Conservation (phyloP, 2,113 vertebrate genomes). For the Glareola pratincola region DNA sequence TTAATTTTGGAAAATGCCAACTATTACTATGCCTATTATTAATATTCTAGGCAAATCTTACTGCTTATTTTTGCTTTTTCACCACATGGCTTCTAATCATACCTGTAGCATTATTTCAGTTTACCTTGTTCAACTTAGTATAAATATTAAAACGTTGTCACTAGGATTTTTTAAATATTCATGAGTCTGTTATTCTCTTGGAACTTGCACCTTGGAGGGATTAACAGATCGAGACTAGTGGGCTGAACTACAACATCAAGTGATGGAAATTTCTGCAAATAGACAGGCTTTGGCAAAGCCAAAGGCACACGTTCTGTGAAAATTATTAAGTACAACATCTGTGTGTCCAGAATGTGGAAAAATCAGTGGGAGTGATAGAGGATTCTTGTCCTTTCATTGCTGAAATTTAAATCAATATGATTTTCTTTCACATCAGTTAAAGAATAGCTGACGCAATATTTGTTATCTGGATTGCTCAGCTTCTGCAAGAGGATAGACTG, state of each 20-base stretch:
- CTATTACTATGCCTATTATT: not conserved
- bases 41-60: not conserved
- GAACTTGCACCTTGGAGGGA: not conserved
- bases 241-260: not conserved
- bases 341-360: not conserved
- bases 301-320: not conserved
- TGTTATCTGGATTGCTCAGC: not conserved
- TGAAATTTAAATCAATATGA: not conserved
- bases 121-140: not conserved
- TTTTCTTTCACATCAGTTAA: not conserved
- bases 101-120: not conserved
- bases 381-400: not conserved
- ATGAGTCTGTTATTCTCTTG: not conserved
- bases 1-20: not conserved
- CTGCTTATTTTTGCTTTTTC: not conserved
- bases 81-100: not conserved
- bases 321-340: not conserved
- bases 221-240: not conserved
- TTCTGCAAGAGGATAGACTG: not conserved
- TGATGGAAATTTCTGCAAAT: not conserved
- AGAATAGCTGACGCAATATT: not conserved
- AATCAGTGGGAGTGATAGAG: not conserved
- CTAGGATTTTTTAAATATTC: not conserved
- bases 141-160: not conserved
- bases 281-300: not conserved